Percentiles rank a stretch among this genome's conserved stretches.
Conservation (phyloP, 2,888 invertebrate species). For the Mesopsocus fuscifrons region DNA sequence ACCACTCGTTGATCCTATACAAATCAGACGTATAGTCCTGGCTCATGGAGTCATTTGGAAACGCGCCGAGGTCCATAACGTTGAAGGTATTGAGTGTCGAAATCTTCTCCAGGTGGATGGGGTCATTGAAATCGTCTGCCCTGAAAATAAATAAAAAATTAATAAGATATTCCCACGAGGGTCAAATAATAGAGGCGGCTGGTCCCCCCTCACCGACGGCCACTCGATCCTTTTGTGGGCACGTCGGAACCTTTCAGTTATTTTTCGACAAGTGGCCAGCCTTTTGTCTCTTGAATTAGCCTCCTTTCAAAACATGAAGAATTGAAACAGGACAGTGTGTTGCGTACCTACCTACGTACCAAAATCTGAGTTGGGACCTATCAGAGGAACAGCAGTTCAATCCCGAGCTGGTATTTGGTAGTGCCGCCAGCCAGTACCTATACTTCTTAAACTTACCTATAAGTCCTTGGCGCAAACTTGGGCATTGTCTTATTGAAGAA, state of each 20-base stretch:
- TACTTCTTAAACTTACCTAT: constrained; percentile 29
- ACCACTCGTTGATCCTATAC: constrained; percentile 86
- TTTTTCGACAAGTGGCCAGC: no score
- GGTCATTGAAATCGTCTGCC: constrained; percentile 87
- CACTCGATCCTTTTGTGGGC: not conserved
- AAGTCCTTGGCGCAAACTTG: constrained; percentile 84
- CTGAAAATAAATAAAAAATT: constrained; percentile 26
- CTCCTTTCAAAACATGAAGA: no score
- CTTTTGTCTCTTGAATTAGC: no score
- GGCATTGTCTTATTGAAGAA: constrained; percentile 94
- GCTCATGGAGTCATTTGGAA: constrained; percentile 55
- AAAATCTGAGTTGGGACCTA: no score
- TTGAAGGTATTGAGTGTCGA: constrained; percentile 87
- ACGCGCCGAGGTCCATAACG: constrained; percentile 69
- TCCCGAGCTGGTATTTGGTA: no score
- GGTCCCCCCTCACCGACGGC: not conserved
- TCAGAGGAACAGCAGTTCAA: no score
- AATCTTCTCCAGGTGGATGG: constrained; percentile 83
- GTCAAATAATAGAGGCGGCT: not conserved
- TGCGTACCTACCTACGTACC: no score
- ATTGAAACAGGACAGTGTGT: no score
- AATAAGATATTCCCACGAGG: not conserved
- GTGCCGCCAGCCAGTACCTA: no score
- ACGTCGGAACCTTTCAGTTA: not conserved
- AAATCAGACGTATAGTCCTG: constrained; percentile 80